phyloP scores from a whole-genome alignment of 1,140 invertebrate species.

The Macrosteles quadrilineatus region DNA sequence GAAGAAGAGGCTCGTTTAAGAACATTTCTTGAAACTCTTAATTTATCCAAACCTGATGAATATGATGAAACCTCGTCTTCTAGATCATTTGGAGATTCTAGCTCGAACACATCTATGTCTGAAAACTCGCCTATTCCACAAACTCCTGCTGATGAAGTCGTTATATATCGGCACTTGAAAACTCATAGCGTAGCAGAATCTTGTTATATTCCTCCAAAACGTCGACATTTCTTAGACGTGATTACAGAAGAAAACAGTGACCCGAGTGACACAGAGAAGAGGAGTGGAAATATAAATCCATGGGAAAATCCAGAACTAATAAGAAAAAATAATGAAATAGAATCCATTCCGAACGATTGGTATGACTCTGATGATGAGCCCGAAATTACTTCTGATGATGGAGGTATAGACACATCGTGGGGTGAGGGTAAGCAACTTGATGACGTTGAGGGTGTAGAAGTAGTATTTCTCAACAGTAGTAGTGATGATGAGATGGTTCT shows the following conservation, averaged over 20 bases:
- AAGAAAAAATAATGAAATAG: constrained; percentile 36
- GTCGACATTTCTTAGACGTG: constrained; percentile 41
- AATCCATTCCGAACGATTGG: constrained; percentile 34
- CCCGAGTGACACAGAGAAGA: constrained; percentile 38
- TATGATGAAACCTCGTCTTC: constrained; percentile 24
- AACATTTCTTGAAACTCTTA: constrained; percentile 30
- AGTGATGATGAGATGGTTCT: constrained; percentile 1
- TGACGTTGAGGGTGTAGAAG: constrained; percentile 35
- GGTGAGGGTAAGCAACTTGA: constrained; percentile 37
- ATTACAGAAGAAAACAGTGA: constrained; percentile 45
- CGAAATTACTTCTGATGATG: constrained; percentile 30
- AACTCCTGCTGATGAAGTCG: constrained; percentile 28
- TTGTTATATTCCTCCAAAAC: constrained; percentile 35
- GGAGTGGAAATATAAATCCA: constrained; percentile 27
- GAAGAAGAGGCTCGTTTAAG: constrained; percentile 31
- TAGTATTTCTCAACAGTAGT: constrained; percentile 25
- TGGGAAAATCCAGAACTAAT: constrained; percentile 37
- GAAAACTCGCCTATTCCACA: constrained; percentile 1
- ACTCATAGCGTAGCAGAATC: constrained; percentile 27
- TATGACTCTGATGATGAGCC: constrained; percentile 25
- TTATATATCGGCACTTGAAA: constrained; percentile 29
- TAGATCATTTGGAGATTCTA: constrained; percentile 10
- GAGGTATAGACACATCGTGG: constrained; percentile 38
- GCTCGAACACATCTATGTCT: neutral
- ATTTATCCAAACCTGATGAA: constrained; percentile 32